Evolutionary conservation across 1,140 invertebrate species (phyloP).

Genomic region (Diuraphis noxia): DNA sequence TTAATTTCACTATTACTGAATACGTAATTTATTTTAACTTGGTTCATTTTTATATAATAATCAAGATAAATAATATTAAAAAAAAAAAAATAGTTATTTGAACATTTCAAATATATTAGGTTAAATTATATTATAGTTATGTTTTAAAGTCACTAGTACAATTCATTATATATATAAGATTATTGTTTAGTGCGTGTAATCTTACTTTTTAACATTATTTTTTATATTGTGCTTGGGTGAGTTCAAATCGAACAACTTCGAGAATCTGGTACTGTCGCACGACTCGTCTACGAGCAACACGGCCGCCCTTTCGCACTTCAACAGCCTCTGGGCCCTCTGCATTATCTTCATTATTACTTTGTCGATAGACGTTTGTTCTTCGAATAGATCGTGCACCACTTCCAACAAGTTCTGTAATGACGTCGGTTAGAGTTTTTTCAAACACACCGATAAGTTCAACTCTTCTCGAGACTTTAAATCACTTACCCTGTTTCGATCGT

Average conservation of each 20-base stretch:
- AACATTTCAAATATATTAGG: not conserved
- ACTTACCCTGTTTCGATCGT: slow-evolving; percentile 63
- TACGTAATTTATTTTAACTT: not conserved
- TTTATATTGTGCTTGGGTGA: slow-evolving; percentile 54
- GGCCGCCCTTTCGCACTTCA: slow-evolving; percentile 63
- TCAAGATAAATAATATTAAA: not conserved
- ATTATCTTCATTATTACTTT: slow-evolving; percentile 63
- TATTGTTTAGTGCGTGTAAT: too few relatives aligned
- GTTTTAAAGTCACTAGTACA: too few relatives aligned
- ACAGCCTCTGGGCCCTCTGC: slow-evolving; percentile 62
- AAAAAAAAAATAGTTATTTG: not conserved
- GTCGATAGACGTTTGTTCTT: slow-evolving; percentile 64
- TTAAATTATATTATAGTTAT: too few relatives aligned
- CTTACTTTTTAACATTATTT: slow-evolving; percentile 40
- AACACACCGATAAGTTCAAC: not conserved
- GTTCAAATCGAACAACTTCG: slow-evolving; percentile 60
- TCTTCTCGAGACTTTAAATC: not conserved
- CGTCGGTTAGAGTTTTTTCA: not conserved
- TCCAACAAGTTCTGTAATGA: slow-evolving; percentile 61
- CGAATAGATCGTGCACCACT: slow-evolving; percentile 64
- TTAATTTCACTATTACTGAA: not conserved
- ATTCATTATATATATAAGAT: too few relatives aligned
- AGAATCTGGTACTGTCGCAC: slow-evolving; percentile 58
- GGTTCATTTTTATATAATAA: not conserved
- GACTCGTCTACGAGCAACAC: slow-evolving; percentile 62